A percentile compares a stretch with the other conserved stretches of the same genome.
Evolutionary conservation across 2,888 invertebrate species (phyloP).

Genomic region (Platycheirus albimanus): DNA sequence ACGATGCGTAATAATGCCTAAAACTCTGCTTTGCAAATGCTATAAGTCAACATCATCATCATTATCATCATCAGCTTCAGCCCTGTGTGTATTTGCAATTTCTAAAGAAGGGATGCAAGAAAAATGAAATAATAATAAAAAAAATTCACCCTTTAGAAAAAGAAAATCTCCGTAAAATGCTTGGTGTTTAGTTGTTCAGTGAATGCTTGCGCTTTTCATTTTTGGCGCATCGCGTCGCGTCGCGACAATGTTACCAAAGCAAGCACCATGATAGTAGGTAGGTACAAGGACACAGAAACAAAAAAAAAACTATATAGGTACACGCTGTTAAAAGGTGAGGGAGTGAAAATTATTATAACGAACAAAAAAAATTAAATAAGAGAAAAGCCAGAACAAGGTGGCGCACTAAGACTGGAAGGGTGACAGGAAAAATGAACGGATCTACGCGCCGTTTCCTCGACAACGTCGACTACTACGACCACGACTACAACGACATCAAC

Average conservation of each 20-base stretch:
- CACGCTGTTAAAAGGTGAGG: slow-evolving; percentile 61
- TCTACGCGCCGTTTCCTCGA: slow-evolving; percentile 71
- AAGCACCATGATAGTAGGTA: slow-evolving; percentile 28
- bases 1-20: slow-evolving; percentile 74
- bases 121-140: slow-evolving; percentile 41
- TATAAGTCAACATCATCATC: slow-evolving; percentile 72
- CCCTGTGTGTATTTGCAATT: slow-evolving; percentile 27
- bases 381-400: slow-evolving; percentile 46
- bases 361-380: slow-evolving; percentile 10
- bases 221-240: no score
- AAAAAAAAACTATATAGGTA: slow-evolving; percentile 37
- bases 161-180: slow-evolving; percentile 49
- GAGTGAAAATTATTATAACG: slow-evolving; percentile 53
- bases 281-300: no score
- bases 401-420: slow-evolving; percentile 49
- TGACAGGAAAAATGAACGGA: slow-evolving; percentile 73
- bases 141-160: slow-evolving; percentile 55
- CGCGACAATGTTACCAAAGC: slow-evolving; percentile 55
- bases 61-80: no score
- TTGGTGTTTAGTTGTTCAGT: no score
- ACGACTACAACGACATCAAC: no score
- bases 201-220: slow-evolving; percentile 68
- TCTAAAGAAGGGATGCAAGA: slow-evolving; percentile 32
- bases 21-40: slow-evolving; percentile 72
- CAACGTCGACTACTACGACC: neutral